phyloP scores from a whole-genome alignment of 2,797 vertebrate genomes.

The Thaleichthys pacificus region DNA sequence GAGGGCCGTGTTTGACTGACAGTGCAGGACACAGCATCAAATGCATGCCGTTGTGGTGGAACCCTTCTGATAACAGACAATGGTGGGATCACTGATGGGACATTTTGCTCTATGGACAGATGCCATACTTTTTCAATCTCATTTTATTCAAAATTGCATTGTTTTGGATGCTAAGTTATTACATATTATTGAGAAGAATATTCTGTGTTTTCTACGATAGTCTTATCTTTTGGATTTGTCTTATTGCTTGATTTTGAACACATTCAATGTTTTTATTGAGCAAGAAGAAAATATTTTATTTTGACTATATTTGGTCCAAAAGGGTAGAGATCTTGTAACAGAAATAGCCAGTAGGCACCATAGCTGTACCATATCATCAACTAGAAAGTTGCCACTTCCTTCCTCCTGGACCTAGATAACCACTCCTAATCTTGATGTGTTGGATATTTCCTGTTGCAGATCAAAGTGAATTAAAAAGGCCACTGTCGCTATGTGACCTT shows the following conservation, averaged over 20 bases:
- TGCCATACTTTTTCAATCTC: slow-evolving; percentile 68
- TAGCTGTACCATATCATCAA: not conserved
- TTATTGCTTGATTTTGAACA: slow-evolving; percentile 41
- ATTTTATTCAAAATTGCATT: slow-evolving; percentile 72
- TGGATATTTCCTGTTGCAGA: slow-evolving; percentile 56
- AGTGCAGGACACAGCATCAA: slow-evolving; percentile 68
- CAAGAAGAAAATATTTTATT: slow-evolving; percentile 29
- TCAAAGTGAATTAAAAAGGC: slow-evolving; percentile 57
- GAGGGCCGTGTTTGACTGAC: slow-evolving; percentile 49
- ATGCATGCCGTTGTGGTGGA: slow-evolving; percentile 73
- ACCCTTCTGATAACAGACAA: slow-evolving; percentile 43
- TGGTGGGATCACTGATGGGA: slow-evolving; percentile 46
- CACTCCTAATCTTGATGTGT: slow-evolving; percentile 42
- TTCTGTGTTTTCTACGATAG: slow-evolving; percentile 45
- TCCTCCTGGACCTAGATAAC: slow-evolving; percentile 17
- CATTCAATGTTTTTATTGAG: slow-evolving; percentile 50
- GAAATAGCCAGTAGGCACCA: not conserved
- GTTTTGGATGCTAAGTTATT: slow-evolving; percentile 79
- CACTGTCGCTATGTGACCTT: slow-evolving; percentile 46
- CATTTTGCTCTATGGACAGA: slow-evolving; percentile 63
- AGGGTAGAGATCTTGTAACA: not conserved
- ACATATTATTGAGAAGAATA: slow-evolving; percentile 49
- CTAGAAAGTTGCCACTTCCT: not conserved
- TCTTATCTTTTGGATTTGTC: slow-evolving; percentile 25
- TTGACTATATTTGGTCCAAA: not conserved